Evolutionary conservation across 2,797 vertebrate species (phyloP).

Genomic region (Leptodactylus fallax): DNA sequence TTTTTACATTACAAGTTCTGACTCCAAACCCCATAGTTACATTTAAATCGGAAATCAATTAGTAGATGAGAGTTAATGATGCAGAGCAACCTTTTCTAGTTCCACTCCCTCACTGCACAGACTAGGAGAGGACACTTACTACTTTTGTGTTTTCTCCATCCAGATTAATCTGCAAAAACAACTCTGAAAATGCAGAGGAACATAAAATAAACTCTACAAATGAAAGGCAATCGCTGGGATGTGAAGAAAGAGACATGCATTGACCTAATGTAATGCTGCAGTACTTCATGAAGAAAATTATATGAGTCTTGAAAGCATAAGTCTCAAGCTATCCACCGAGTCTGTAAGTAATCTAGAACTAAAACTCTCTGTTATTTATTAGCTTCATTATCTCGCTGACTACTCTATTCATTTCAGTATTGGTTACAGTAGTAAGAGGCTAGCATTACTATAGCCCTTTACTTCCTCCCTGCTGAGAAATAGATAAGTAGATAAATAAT

Average conservation of each 20-base stretch:
- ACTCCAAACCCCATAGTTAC: conserved; percentile 15
- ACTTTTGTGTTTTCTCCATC: not conserved
- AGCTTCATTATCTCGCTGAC: no score
- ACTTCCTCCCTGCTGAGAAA: no score
- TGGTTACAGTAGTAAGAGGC: no score
- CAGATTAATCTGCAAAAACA: not conserved
- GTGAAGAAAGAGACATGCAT: not conserved
- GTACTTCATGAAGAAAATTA: not conserved
- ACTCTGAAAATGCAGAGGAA: not conserved
- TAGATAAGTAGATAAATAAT: no score
- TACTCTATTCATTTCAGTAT: no score
- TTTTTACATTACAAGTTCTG: not conserved
- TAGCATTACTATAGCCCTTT: no score
- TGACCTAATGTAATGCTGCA: not conserved
- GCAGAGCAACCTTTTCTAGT: conserved; percentile 24
- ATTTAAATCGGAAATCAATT: not conserved
- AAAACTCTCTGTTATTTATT: no score
- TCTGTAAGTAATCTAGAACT: no score
- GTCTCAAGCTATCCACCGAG: no score
- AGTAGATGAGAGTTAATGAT: conserved; percentile 62
- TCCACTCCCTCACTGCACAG: not conserved
- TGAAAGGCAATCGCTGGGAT: not conserved
- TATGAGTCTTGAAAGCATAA: no score
- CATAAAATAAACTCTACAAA: not conserved
- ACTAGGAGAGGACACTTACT: not conserved